These are phyloP conservation scores for Bucorvus abyssinicus DNA, from an alignment of 2,797 vertebrate genomes.

Conservation along the genomic window DNA sequence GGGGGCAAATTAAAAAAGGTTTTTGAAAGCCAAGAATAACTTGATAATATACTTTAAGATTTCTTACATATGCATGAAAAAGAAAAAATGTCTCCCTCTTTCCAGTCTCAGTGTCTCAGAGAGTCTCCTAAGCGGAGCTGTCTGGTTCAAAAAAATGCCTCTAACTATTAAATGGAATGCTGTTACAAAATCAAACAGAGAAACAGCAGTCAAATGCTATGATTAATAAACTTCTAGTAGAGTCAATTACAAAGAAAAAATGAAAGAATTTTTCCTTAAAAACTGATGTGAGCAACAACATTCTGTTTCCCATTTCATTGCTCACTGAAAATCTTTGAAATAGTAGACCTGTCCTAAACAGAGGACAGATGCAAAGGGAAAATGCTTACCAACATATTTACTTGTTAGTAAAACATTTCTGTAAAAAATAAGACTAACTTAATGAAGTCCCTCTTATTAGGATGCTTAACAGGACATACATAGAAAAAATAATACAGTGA, in stretches of 20 bases:
- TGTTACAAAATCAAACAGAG: conserved; percentile 25
- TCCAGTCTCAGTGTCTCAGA: background rate
- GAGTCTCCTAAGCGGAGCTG: background rate
- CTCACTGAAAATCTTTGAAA: conserved; percentile 19
- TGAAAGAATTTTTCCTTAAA: conserved; percentile 19
- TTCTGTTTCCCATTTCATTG: conserved; percentile 34
- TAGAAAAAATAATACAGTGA: background rate
- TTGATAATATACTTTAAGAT: background rate
- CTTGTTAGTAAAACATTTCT: conserved; percentile 22
- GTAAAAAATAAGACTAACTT: conserved; percentile 16
- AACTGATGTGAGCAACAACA: background rate
- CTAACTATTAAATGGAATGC: background rate
- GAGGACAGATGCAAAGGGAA: background rate
- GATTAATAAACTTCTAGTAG: conserved; percentile 52
- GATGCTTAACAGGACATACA: background rate
- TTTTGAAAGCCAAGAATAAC: conserved; percentile 3
- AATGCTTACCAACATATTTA: background rate
- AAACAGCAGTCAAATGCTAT: conserved; percentile 9
- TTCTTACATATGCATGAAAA: background rate
- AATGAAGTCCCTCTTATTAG: background rate
- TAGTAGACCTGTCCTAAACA: background rate
- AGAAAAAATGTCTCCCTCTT: background rate
- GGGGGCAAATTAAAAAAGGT: background rate
- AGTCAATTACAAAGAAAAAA: conserved; percentile 35
- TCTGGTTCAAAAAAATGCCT: background rate